A percentile compares a stretch with the other conserved stretches of the same genome.
Evolutionary conservation across 2,797 vertebrate genomes (phyloP).

Genomic region (Pseudomugil gertrudae): DNA sequence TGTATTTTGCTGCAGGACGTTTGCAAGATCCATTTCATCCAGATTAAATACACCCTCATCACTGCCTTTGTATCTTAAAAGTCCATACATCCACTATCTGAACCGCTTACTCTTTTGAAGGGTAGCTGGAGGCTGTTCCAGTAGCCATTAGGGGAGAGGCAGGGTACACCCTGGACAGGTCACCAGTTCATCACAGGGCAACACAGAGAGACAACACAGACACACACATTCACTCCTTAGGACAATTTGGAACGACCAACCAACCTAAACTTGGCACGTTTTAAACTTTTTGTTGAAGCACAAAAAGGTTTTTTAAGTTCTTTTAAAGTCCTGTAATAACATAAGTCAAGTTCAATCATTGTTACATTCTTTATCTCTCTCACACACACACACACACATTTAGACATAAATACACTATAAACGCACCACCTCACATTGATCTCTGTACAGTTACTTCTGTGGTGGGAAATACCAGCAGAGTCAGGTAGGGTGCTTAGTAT

Average conservation of each 20-base stretch:
- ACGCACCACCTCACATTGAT: slow-evolving; percentile 10
- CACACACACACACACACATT: too few relatives aligned
- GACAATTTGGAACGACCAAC: too few relatives aligned
- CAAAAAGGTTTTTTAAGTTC: too few relatives aligned
- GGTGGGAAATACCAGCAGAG: slow-evolving; percentile 28
- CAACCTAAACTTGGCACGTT: not conserved
- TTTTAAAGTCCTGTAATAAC: not conserved
- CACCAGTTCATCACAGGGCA: too few relatives aligned
- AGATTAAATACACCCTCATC: not conserved
- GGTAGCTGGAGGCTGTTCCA: too few relatives aligned
- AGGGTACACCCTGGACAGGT: too few relatives aligned
- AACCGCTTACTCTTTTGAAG: too few relatives aligned
- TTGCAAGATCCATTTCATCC: not conserved
- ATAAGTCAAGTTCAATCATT: not conserved
- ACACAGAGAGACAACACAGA: too few relatives aligned
- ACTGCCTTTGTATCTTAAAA: not conserved
- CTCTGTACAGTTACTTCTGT: slow-evolving; percentile 32
- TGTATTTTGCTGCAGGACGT: not conserved
- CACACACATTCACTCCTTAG: too few relatives aligned
- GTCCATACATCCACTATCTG: too few relatives aligned
- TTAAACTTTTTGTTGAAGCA: not conserved
- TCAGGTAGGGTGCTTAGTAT: slow-evolving; percentile 23
- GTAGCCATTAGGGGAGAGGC: too few relatives aligned
- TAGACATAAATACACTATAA: slow-evolving; percentile 6
- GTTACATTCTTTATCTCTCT: too few relatives aligned